Evolutionary conservation across 2,797 vertebrate species (phyloP).

Genomic region (Thamnophis elegans): DNA sequence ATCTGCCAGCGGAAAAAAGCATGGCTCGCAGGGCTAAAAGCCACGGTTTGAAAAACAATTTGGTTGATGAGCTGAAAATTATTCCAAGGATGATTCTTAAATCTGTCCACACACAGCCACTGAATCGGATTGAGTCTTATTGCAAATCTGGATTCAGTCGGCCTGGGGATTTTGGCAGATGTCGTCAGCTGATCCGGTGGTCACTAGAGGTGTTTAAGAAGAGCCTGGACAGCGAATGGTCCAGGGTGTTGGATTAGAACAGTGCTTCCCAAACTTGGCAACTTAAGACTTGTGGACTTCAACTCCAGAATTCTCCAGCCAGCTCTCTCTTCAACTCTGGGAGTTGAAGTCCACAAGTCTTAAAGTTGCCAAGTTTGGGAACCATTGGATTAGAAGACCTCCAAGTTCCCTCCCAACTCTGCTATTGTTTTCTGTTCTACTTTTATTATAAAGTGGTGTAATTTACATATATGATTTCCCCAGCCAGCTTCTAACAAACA

Average conservation of each 20-base stretch:
- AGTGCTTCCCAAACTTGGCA: too few relatives aligned
- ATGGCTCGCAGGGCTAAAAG: background rate
- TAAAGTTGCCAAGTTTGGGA: too few relatives aligned
- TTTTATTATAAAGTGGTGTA: background rate
- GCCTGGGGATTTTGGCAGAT: background rate
- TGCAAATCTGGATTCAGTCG: background rate
- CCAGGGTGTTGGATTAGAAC: background rate
- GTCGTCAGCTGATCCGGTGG: background rate
- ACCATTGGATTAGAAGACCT: too few relatives aligned
- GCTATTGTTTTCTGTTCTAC: background rate
- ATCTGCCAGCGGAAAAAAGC: background rate
- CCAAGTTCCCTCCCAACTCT: background rate
- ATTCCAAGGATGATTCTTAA: background rate
- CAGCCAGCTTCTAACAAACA: background rate
- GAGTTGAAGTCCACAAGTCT: too few relatives aligned
- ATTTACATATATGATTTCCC: background rate
- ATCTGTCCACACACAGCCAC: background rate
- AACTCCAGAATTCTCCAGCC: too few relatives aligned
- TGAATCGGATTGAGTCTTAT: background rate
- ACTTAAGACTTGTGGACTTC: too few relatives aligned
- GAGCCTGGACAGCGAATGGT: background rate
- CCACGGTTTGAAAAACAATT: background rate
- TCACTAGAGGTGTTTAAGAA: background rate
- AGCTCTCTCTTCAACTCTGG: too few relatives aligned
- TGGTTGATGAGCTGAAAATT: rapidly evolving